phyloP scores from a whole-genome alignment of 2,888 invertebrate genomes.

The Cantharis flavilabris region DNA sequence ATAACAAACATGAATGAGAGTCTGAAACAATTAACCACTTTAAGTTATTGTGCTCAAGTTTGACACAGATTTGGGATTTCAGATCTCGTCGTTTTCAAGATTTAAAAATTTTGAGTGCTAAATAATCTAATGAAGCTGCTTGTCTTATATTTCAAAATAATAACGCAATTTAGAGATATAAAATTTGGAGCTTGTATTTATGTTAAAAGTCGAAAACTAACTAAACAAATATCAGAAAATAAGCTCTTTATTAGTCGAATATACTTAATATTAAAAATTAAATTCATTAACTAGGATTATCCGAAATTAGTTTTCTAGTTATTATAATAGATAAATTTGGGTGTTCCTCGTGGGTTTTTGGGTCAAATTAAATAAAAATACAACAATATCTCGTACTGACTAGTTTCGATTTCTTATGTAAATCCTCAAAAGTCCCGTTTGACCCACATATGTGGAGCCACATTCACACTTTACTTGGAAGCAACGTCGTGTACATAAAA shows the following conservation, averaged over 20 bases:
- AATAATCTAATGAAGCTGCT: background rate
- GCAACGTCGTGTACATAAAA: too few species aligned
- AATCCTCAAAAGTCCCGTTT: too few species aligned
- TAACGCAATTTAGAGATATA: background rate
- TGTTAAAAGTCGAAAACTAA: background rate
- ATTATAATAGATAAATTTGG: too few species aligned
- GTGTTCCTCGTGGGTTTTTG: too few species aligned
- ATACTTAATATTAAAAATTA: background rate
- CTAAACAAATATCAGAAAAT: background rate
- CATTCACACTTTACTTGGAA: too few species aligned
- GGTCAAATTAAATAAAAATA: too few species aligned
- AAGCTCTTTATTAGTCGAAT: background rate
- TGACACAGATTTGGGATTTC: background rate
- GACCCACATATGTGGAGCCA: too few species aligned
- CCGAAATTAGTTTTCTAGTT: background rate
- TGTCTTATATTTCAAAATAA: background rate
- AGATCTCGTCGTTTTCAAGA: background rate
- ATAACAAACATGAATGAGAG: conserved; percentile 12
- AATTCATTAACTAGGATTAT: background rate
- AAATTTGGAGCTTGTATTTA: background rate
- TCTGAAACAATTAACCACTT: conserved; percentile 11
- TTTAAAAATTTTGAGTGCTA: background rate
- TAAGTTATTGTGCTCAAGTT: conserved; percentile 7
- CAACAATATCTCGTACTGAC: too few species aligned
- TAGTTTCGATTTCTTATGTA: too few species aligned